Percentiles rank a stretch among this genome's conserved stretches.
Conservation (phyloP, 2,113 vertebrate species). For the Elephantulus edwardii region DNA sequence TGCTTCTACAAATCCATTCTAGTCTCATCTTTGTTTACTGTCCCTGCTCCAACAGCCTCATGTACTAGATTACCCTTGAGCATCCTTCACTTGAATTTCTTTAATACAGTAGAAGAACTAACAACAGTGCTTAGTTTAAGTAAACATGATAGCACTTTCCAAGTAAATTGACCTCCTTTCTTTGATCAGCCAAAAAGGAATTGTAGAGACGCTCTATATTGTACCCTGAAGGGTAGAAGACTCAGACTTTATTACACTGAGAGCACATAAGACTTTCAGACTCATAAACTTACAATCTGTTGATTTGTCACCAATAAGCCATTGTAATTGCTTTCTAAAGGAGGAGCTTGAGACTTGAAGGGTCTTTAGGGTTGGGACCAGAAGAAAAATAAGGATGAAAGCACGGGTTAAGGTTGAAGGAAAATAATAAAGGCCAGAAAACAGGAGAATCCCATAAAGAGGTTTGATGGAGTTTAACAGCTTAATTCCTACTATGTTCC, state of each 20-base stretch:
- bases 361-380: background rate
- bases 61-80: background rate
- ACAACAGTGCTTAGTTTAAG: slow-evolving; percentile 49
- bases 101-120: slow-evolving; percentile 26
- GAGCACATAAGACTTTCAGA: slow-evolving; percentile 31
- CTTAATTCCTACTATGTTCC: background rate
- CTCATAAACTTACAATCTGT: slow-evolving; percentile 30
- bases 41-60: background rate
- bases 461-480: slow-evolving; percentile 31
- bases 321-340: slow-evolving; percentile 28
- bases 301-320: slow-evolving; percentile 43
- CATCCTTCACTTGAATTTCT: slow-evolving; percentile 36
- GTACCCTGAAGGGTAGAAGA: slow-evolving; percentile 28
- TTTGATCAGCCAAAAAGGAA: slow-evolving; percentile 10
- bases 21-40: slow-evolving; percentile 13
- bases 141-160: slow-evolving; percentile 52
- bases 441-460: slow-evolving; percentile 37
- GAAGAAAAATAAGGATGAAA: slow-evolving; percentile 17
- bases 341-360: background rate
- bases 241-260: slow-evolving; percentile 50
- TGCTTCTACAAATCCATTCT: slow-evolving; percentile 34
- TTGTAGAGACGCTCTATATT: background rate
- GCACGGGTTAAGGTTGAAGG: background rate
- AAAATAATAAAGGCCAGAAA: slow-evolving; percentile 32
- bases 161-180: slow-evolving; percentile 57